phyloP scores from a whole-genome alignment of 2,888 invertebrate species.

The Trachelus tabidus region DNA sequence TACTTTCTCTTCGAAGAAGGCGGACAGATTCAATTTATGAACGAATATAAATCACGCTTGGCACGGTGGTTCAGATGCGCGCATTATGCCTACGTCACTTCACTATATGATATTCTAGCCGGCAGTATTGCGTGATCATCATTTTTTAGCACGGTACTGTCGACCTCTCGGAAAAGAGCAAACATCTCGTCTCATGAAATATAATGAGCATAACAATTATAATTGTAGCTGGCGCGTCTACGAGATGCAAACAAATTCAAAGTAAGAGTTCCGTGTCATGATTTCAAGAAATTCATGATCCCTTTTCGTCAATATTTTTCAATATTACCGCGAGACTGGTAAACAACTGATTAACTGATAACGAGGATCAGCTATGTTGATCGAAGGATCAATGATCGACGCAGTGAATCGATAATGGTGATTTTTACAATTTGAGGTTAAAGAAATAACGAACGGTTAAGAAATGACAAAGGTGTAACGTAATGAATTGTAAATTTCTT shows the following conservation, averaged over 20 bases:
- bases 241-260: neutral
- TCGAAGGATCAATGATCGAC: neutral
- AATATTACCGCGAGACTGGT: neutral
- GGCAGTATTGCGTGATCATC: neutral
- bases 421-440: neutral
- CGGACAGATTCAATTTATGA: neutral
- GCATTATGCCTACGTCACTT: neutral
- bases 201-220: neutral
- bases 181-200: too few species aligned
- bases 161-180: neutral
- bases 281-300: neutral
- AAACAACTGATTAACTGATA: neutral
- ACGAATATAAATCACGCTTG: neutral
- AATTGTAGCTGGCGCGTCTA: neutral
- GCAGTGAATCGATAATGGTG: neutral
- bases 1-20: neutral
- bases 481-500: neutral
- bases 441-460: neutral
- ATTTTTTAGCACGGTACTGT: neutral
- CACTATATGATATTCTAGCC: neutral
- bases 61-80: neutral
- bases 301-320: neutral
- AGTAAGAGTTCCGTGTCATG: neutral
- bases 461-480: neutral
- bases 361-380: neutral